Evolutionary conservation across 2,113 vertebrate genomes (phyloP).

Genomic region (Diadophis punctatus): DNA sequence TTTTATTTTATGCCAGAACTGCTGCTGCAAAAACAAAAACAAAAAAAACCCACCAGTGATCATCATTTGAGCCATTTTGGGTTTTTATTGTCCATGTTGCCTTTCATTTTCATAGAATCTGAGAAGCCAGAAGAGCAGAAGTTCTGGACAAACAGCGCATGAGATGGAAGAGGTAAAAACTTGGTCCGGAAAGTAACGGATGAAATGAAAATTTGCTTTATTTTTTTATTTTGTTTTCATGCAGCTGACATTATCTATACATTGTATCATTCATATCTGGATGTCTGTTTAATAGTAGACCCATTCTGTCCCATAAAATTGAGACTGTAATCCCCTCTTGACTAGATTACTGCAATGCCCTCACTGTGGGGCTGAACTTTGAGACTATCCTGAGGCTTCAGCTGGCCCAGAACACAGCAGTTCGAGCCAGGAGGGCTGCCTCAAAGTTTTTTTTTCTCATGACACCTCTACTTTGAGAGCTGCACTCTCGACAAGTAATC

Average conservation of each 20-base stretch:
- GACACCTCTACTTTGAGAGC: too few relatives aligned
- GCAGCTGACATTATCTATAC: not conserved
- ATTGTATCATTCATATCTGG: not conserved
- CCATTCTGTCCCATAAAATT: not conserved
- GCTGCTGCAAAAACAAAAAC: not conserved
- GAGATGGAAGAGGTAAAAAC: not conserved
- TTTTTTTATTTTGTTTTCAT: not conserved
- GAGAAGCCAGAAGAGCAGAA: not conserved
- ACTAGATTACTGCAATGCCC: not conserved
- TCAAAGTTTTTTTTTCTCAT: too few relatives aligned
- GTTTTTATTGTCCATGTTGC: not conserved
- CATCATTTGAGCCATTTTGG: not conserved
- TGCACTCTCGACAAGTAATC: too few relatives aligned
- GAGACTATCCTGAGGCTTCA: not conserved
- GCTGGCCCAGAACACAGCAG: not conserved
- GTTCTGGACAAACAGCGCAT: not conserved
- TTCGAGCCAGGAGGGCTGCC: too few relatives aligned
- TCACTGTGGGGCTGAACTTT: not conserved
- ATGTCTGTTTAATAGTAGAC: not conserved
- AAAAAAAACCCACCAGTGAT: too few relatives aligned
- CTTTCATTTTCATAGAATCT: not conserved
- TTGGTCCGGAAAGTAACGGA: not conserved
- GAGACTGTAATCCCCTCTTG: not conserved
- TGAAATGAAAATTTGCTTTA: not conserved
- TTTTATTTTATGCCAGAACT: not conserved